A percentile compares a stretch with the other conserved stretches of the same genome.
These are phyloP conservation scores for Myotis findleyi DNA, from an alignment of 2,797 vertebrate species.

Conservation along the genomic window DNA sequence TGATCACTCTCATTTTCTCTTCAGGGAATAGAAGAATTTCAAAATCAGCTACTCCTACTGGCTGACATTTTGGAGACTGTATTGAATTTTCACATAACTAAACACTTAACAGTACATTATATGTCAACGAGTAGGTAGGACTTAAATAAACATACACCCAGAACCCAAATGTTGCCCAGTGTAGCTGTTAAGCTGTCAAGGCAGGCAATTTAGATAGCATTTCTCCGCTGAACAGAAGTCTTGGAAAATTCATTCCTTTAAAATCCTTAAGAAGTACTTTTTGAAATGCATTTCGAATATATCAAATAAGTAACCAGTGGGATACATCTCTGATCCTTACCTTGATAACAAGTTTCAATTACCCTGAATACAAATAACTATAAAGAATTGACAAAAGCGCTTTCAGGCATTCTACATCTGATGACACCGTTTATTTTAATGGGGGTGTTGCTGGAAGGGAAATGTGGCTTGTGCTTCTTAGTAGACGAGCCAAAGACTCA, in stretches of 20 bases:
- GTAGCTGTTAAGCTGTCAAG: background rate
- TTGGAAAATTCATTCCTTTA: background rate
- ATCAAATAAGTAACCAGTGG: conserved; percentile 30
- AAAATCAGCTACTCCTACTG: background rate
- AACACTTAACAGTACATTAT: background rate
- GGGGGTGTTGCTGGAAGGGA: background rate
- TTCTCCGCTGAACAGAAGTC: conserved; percentile 5
- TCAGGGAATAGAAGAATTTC: background rate
- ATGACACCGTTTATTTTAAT: conserved; percentile 60
- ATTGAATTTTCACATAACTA: background rate
- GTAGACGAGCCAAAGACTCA: background rate
- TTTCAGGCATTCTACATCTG: conserved; percentile 29
- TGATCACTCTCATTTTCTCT: background rate
- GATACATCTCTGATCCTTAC: background rate
- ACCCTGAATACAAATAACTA: conserved; percentile 10
- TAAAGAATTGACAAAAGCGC: conserved; percentile 12
- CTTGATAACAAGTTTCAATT: conserved; percentile 42
- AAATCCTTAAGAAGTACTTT: conserved; percentile 47
- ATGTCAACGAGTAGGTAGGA: background rate
- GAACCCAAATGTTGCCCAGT: background rate
- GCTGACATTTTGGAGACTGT: background rate
- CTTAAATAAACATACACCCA: background rate
- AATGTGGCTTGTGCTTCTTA: background rate
- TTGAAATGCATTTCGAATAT: conserved; percentile 48
- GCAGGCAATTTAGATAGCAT: background rate